These are phyloP conservation scores for Tribolium castaneum DNA, from an alignment of 1,140 invertebrate genomes.

Conservation along the genomic window DNA sequence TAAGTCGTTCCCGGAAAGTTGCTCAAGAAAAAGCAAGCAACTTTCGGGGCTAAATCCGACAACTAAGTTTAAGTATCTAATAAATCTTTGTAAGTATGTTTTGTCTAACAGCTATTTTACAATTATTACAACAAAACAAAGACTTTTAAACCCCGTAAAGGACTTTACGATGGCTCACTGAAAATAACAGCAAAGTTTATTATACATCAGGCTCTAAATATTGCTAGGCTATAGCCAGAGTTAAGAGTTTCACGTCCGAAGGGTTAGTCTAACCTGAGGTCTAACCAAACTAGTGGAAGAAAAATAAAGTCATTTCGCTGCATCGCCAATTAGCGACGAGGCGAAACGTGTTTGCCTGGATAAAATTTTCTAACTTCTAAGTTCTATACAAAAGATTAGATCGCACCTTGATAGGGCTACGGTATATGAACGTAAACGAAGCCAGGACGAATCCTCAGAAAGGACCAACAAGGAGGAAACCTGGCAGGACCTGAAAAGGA, in stretches of 20 bases:
- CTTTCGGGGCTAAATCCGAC: conserved; percentile 4
- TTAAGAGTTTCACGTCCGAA: neutral
- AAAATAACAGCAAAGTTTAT: conserved; percentile 13
- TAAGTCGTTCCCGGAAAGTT: conserved; percentile 22
- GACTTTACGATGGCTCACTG: conserved; percentile 13
- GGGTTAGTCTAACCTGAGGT: conserved; percentile 16
- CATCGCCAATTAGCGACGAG: neutral
- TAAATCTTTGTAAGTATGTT: conserved; percentile 44
- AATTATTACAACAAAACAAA: conserved; percentile 44
- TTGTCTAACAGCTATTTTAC: conserved; percentile 45
- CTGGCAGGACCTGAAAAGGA: conserved; percentile 61
- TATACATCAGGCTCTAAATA: neutral
- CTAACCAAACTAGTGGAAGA: conserved; percentile 7
- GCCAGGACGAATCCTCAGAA: conserved; percentile 60
- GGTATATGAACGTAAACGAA: conserved; percentile 58
- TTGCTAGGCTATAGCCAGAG: neutral
- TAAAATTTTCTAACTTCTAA: conserved; percentile 26
- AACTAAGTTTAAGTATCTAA: conserved; percentile 19
- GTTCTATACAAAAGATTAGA: conserved; percentile 57
- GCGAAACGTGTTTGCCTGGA: conserved; percentile 14
- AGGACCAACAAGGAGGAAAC: conserved; percentile 59
- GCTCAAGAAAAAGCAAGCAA: neutral
- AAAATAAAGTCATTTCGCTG: neutral
- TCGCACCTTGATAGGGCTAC: conserved; percentile 60
- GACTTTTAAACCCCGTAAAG: conserved; percentile 25